These are phyloP conservation scores for Abrostola triplasia DNA, from an alignment of 2,888 invertebrate species.

Conservation along the genomic window DNA sequence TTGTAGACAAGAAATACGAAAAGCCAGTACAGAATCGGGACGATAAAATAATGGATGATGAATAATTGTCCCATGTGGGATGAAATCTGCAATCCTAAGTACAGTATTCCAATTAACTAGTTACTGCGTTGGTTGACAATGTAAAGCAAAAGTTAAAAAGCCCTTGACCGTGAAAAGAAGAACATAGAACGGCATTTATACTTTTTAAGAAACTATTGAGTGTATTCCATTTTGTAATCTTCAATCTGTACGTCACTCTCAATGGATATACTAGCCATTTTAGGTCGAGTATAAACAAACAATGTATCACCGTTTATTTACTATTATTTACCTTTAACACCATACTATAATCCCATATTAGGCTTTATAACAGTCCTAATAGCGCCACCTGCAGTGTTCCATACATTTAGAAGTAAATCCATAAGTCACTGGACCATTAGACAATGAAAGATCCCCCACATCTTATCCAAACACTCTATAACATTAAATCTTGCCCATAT, in stretches of 20 bases:
- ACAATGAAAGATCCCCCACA: slow-evolving; percentile 38
- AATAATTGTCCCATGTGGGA: too few species aligned
- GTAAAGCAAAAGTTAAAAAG: too few species aligned
- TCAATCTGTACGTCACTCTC: not conserved
- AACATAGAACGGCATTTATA: too few species aligned
- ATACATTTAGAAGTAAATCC: not conserved
- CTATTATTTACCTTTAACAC: slow-evolving; percentile 3
- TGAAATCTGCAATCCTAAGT: too few species aligned
- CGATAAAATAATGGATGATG: too few species aligned
- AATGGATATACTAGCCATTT: not conserved
- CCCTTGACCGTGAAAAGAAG: too few species aligned
- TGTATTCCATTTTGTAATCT: not conserved
- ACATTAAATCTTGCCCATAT: slow-evolving; percentile 47
- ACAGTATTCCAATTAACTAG: too few species aligned
- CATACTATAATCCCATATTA: slow-evolving; percentile 2
- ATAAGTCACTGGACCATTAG: slow-evolving; percentile 26
- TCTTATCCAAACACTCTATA: slow-evolving; percentile 37
- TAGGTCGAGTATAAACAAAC: not conserved
- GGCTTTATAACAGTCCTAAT: slow-evolving; percentile 1
- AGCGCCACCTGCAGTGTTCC: slow-evolving; percentile 22
- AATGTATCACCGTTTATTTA: slow-evolving; percentile 6
- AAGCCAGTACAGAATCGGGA: too few species aligned
- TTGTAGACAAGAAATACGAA: too few species aligned
- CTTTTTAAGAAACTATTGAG: too few species aligned
- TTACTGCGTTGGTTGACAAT: too few species aligned